These are phyloP conservation scores for Pygoscelis antarcticus DNA, from an alignment of 2,113 vertebrate species.

Conservation along the genomic window DNA sequence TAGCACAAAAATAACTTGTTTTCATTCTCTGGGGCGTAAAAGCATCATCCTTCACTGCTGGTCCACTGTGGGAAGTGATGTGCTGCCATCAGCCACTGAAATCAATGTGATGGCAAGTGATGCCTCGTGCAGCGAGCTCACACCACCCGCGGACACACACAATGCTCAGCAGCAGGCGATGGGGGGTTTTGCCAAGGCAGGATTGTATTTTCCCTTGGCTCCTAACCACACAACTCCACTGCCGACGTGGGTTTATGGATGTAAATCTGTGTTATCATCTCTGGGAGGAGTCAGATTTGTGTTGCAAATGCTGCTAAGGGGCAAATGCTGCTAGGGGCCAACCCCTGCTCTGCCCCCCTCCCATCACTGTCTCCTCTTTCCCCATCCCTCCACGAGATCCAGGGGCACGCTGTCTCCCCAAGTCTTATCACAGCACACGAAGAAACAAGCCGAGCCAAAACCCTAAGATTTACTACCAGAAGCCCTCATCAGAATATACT, in stretches of 20 bases:
- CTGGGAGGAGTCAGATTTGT: neutral
- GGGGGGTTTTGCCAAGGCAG: neutral
- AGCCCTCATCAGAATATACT: constrained; percentile 45
- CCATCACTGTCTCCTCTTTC: neutral
- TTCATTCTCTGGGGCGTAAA: neutral
- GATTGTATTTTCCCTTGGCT: neutral
- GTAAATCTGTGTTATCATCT: neutral
- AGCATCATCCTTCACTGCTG: neutral
- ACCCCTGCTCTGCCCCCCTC: neutral
- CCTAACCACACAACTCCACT: neutral
- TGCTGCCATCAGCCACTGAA: neutral
- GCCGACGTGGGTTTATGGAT: neutral
- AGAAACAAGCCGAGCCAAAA: neutral
- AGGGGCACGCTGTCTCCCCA: accelerated
- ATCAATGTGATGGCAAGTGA: neutral
- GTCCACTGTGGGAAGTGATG: neutral
- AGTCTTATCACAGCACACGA: neutral
- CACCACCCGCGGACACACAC: accelerated
- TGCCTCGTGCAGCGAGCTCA: accelerated
- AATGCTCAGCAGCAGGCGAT: neutral
- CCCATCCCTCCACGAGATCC: neutral
- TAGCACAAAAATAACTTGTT: neutral
- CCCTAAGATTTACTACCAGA: constrained; percentile 45
- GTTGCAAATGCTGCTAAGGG: neutral
- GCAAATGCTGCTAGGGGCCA: neutral